Percentiles rank a stretch among this genome's conserved stretches.
These are phyloP conservation scores for Dromas ardeola DNA, from an alignment of 2,113 vertebrate genomes.

Conservation along the genomic window DNA sequence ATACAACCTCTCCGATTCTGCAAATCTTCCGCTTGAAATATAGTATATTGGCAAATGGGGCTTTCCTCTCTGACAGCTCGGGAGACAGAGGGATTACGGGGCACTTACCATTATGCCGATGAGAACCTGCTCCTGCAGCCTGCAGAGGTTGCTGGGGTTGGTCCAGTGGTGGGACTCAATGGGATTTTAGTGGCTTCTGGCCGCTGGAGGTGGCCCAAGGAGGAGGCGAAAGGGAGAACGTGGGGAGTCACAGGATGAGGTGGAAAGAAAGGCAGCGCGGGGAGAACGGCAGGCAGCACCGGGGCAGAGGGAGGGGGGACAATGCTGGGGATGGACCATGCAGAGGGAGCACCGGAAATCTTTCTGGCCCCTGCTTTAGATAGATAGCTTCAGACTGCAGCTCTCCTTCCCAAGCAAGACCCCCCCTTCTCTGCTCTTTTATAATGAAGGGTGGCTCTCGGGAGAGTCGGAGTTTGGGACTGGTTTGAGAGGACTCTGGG, in stretches of 20 bases:
- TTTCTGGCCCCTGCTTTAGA: neutral
- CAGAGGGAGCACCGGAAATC: neutral
- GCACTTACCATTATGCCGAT: accelerated
- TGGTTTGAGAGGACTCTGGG: neutral
- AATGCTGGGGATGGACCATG: neutral
- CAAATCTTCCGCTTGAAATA: slow-evolving; percentile 4
- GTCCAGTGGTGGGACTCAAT: neutral
- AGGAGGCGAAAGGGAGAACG: neutral
- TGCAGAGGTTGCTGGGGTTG: neutral
- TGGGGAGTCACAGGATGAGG: neutral
- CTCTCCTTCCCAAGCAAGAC: neutral
- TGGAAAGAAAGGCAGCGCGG: neutral
- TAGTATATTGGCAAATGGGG: neutral
- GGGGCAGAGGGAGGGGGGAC: neutral
- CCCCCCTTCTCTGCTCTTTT: neutral
- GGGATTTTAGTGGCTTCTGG: neutral
- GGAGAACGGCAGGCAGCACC: neutral
- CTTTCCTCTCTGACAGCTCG: neutral
- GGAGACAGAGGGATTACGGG: neutral
- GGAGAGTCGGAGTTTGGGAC: neutral
- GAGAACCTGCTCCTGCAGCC: neutral
- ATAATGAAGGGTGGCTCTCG: neutral
- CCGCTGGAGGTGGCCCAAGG: neutral
- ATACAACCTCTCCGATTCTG: neutral
- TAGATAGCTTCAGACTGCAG: neutral